A percentile compares a stretch with the other conserved stretches of the same genome.
Conservation (phyloP, 2,113 vertebrate species). For the Limnothrissa miodon region DNA sequence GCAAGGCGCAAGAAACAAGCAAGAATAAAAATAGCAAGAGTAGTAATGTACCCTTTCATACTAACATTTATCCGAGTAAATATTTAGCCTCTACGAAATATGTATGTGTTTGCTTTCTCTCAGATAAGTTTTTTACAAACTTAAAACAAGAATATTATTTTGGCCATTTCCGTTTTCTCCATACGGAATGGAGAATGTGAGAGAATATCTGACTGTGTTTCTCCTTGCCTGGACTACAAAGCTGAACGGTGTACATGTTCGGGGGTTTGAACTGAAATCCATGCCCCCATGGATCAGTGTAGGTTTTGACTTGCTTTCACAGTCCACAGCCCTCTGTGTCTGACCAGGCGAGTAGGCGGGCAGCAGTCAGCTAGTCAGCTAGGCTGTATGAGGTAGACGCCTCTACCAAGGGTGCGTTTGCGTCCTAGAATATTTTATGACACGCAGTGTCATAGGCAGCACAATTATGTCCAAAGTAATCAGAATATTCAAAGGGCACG, state of each 20-base stretch:
- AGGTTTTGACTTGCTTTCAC: neutral
- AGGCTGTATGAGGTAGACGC: neutral
- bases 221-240: neutral
- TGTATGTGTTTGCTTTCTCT: neutral
- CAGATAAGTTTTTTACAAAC: neutral
- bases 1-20: conserved; percentile 23
- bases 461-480: conserved; percentile 20
- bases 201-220: conserved; percentile 1
- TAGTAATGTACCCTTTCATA: neutral
- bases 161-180: neutral
- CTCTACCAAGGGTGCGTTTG: neutral
- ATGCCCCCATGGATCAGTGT: neutral
- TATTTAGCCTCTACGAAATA: conserved; percentile 41
- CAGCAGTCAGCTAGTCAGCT: neutral
- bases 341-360: neutral
- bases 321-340: neutral
- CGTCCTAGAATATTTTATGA: neutral
- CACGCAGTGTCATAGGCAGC: neutral
- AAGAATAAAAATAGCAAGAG: conserved; percentile 28
- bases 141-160: neutral
- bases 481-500: conserved; percentile 1
- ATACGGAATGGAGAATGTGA: neutral
- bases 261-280: neutral
- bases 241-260: neutral
- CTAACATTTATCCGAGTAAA: conserved; percentile 32